A percentile compares a stretch with the other conserved stretches of the same genome.
Conservation (phyloP, 2,888 invertebrate species). For the Drosophila macrothrix region DNA sequence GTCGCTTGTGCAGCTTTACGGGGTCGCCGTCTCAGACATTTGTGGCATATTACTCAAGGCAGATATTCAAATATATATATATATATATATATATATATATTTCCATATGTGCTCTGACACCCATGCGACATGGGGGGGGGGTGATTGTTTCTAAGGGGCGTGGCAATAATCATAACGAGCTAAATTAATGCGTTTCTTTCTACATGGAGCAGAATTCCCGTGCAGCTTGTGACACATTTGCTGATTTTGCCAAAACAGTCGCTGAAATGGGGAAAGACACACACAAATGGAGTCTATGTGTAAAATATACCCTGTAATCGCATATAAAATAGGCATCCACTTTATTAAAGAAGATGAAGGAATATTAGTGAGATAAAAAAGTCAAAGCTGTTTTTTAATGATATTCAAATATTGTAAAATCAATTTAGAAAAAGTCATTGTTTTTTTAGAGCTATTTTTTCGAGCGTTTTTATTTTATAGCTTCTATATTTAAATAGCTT, state of each 20-base stretch:
- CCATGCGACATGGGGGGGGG: constrained; percentile 21
- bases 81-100: constrained; percentile 36
- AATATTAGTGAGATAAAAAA: no score
- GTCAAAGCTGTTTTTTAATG: no score
- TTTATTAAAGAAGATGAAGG: no score
- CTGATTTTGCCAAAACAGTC: constrained; percentile 62
- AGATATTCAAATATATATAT: constrained; percentile 7
- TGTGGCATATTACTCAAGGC: constrained; percentile 79
- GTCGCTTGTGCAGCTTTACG: constrained; percentile 12
- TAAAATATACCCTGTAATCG: constrained; percentile 38
- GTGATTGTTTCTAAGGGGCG: constrained; percentile 45
- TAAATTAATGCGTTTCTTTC: constrained; percentile 83
- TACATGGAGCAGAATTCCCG: constrained; percentile 83
- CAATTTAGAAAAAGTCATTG: not conserved
- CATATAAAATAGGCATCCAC: not conserved
- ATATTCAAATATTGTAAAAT: not conserved
- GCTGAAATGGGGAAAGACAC: constrained; percentile 7
- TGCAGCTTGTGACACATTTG: constrained; percentile 76
- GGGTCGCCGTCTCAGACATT: constrained; percentile 61
- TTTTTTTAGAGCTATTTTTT: not conserved
- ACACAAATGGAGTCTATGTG: not conserved
- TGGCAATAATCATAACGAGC: constrained; percentile 82
- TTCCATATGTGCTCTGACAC: constrained; percentile 59
- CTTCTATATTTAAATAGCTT: not conserved
- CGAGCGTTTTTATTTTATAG: no score